Base-by-base conservation (phyloP, 2,797 vertebrate species). In the Coracias cyanogaster region DNA sequence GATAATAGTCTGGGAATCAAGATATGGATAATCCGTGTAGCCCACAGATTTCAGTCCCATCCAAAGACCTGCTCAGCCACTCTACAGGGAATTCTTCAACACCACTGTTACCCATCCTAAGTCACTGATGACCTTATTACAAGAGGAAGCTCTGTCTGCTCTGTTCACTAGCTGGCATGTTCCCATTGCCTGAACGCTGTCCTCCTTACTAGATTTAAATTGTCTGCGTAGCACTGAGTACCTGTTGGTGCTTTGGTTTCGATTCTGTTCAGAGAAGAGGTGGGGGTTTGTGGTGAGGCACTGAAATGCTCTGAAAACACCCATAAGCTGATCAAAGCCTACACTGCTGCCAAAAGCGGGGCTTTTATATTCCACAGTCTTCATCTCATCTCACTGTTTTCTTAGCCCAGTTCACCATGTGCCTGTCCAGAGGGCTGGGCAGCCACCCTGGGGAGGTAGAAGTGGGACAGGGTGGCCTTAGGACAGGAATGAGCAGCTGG, bases 281-380 rank as follows among this genome's bases (percentile, higher is more conserved):
- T 0, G 1, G 0, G 1, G 3, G 7, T 74, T 86, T 71, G n/a
- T 28, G 28, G 10, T 12, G 25, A 80, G 46, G 29, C 22, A 37
- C 69, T 24, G 24, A 77, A 64, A 78, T 28, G 24, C 45, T 64
- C 20, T 58, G 33, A 58, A 82, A 86, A 45, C 5, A 7, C 0
- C 73, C 2, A 2, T 45, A 48, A 45, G 24, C 22, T 85, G 33
- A 33, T 43, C 1, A 3, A 71, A 57, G 45, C 28, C 12, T 33
- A 22, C 9, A 3, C 28, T 45, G 20, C 39, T 78, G 15, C 5
- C 17, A 79, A 45, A 92, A 69, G 7, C 33, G 35, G 21, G 3
- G 21, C 6, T 73, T 28, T 82, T 37, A 3, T 8, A 15, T 54
- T 49, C 13, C 10, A 7, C 15, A 8, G 16, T 24, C 4, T 67